Evolutionary conservation across 2,888 invertebrate species (phyloP).

Genomic region (Parnassius smintheus): DNA sequence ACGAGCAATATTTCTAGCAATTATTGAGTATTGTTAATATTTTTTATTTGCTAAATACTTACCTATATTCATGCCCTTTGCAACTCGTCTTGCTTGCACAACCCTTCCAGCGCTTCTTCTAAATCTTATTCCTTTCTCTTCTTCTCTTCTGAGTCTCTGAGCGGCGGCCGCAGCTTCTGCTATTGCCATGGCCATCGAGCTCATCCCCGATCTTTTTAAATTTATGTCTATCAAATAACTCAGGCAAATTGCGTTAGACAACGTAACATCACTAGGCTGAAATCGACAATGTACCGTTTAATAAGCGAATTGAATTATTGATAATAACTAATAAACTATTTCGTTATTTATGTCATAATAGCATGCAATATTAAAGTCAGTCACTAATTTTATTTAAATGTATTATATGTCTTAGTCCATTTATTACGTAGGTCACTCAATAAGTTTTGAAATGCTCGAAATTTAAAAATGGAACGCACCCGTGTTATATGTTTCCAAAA

Average conservation of each 20-base stretch:
- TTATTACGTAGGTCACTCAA: no score
- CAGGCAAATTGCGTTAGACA: conserved; percentile 72
- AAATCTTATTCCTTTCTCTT: conserved; percentile 70
- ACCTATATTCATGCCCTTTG: conserved; percentile 75
- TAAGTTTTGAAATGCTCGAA: no score
- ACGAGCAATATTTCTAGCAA: no score
- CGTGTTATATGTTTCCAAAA: no score
- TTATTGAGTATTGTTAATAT: no score
- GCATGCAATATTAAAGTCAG: no score
- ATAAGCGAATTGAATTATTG: no score
- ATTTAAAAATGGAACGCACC: no score
- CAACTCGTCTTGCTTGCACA: conserved; percentile 69
- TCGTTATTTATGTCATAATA: no score
- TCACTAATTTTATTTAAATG: no score
- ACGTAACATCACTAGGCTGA: conserved; percentile 61
- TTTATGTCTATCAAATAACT: conserved; percentile 71
- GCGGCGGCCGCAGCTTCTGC: conserved; percentile 72
- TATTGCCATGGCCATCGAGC: conserved; percentile 62
- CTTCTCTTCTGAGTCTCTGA: conserved; percentile 68
- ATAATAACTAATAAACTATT: no score
- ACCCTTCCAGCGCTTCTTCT: conserved; percentile 71
- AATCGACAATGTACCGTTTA: conserved; percentile 32
- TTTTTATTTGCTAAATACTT: conserved; percentile 15
- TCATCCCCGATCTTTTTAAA: conserved; percentile 73
- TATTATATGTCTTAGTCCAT: no score